phyloP scores from a whole-genome alignment of 1,140 invertebrate species.

The Scaptomyza hsui region DNA sequence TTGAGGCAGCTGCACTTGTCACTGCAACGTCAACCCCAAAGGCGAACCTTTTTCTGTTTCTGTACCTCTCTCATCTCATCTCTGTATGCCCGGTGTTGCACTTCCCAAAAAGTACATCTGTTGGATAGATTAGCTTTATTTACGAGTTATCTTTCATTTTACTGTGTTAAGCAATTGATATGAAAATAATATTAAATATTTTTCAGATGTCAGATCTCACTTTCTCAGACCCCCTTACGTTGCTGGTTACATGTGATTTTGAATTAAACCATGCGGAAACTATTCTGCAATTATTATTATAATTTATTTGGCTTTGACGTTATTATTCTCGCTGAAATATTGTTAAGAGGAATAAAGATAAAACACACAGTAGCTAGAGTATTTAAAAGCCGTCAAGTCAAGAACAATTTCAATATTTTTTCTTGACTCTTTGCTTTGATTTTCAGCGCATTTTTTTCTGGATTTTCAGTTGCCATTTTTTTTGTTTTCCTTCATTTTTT shows the following conservation, averaged over 20 bases:
- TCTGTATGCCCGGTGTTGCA: not conserved
- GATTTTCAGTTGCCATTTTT: slow-evolving; percentile 25
- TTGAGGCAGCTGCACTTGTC: slow-evolving; percentile 61
- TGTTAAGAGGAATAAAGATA: too few species aligned
- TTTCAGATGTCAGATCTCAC: too few species aligned
- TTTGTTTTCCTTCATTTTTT: slow-evolving; percentile 9
- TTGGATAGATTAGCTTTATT: not conserved
- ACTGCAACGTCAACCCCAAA: slow-evolving; percentile 62
- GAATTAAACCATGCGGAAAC: too few species aligned
- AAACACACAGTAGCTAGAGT: not conserved
- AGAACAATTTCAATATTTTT: not conserved
- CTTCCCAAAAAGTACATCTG: not conserved
- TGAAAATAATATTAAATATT: too few species aligned
- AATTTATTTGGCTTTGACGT: too few species aligned
- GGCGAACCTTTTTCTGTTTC: slow-evolving; percentile 33
- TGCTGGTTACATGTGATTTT: too few species aligned
- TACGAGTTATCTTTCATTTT: too few species aligned
- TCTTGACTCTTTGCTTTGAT: slow-evolving; percentile 20
- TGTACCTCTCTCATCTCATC: not conserved
- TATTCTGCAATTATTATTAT: too few species aligned
- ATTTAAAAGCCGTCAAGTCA: not conserved
- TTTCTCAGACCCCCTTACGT: too few species aligned
- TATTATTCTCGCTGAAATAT: too few species aligned
- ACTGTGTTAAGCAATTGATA: too few species aligned
- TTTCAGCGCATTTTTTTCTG: slow-evolving; percentile 21